phyloP scores from a whole-genome alignment of 2,888 invertebrate species.

The Mythimna vitellina region DNA sequence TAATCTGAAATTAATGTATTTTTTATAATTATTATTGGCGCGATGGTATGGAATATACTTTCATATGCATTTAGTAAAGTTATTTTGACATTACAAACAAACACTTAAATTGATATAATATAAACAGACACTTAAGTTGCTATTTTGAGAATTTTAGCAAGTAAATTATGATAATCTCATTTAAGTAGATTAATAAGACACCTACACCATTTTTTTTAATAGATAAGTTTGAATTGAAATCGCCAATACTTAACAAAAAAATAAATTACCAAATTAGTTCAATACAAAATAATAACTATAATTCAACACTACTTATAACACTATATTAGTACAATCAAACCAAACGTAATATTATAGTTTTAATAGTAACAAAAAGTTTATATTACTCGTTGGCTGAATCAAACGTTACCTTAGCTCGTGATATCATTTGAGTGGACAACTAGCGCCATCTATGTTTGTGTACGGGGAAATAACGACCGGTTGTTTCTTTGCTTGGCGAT shows the following conservation, averaged over 20 bases:
- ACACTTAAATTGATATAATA: too few relatives aligned
- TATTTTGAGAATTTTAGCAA: too few relatives aligned
- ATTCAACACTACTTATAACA: constrained; percentile 1
- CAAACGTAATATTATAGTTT: not conserved
- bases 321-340: constrained; percentile 20
- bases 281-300: constrained; percentile 38
- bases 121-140: too few relatives aligned
- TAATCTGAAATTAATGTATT: too few relatives aligned
- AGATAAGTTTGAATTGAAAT: not conserved
- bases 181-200: not conserved
- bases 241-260: not conserved
- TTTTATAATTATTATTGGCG: too few relatives aligned
- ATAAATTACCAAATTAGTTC: not conserved
- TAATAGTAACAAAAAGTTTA: constrained; percentile 42
- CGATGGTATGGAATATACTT: too few relatives aligned
- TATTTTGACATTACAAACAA: too few relatives aligned
- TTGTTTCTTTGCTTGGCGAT: not conserved
- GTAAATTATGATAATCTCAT: not conserved
- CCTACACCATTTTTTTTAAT: not conserved
- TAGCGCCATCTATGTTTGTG: constrained; percentile 72
- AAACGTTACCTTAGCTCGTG: not conserved
- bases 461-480: constrained; percentile 41
- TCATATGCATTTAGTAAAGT: too few relatives aligned
- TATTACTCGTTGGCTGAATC: not conserved
- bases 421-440: constrained; percentile 20